These are phyloP conservation scores for Cygnus atratus DNA, from an alignment of 2,113 vertebrate species.

Conservation along the genomic window DNA sequence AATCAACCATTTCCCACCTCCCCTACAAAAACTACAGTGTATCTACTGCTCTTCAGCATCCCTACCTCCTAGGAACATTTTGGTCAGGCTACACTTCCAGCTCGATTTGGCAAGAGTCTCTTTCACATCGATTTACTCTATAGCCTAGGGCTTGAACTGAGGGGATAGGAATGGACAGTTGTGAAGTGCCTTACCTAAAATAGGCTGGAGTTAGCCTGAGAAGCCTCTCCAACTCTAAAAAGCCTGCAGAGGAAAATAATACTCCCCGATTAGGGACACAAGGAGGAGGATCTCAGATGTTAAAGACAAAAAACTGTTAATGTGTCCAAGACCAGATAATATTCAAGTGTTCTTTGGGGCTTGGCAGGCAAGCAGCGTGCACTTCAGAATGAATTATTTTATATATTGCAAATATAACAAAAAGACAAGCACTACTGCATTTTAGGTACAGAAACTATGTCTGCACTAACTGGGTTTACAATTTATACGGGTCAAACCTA, in stretches of 20 bases:
- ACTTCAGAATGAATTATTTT: not conserved
- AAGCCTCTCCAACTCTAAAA: not conserved
- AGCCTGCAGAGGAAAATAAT: not conserved
- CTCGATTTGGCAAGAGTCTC: not conserved
- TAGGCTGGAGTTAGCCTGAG: conserved; percentile 3
- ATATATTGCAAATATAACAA: not conserved
- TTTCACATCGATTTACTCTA: not conserved
- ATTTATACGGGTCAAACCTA: not conserved
- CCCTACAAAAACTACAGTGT: not conserved
- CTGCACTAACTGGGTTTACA: not conserved
- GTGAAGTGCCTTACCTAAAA: not conserved
- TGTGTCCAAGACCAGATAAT: not conserved
- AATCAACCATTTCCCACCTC: not conserved
- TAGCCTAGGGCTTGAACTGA: not conserved
- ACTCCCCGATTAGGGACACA: not conserved
- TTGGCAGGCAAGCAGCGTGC: not conserved
- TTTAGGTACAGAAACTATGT: not conserved
- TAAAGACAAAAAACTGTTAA: not conserved
- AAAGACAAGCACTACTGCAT: not conserved
- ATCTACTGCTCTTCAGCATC: not conserved
- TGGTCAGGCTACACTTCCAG: not conserved
- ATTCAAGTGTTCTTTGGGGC: not conserved
- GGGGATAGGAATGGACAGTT: not conserved
- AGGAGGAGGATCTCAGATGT: not conserved
- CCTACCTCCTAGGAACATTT: not conserved